Conservation (phyloP, 2,113 vertebrate species). For the Microtus montanus region DNA sequence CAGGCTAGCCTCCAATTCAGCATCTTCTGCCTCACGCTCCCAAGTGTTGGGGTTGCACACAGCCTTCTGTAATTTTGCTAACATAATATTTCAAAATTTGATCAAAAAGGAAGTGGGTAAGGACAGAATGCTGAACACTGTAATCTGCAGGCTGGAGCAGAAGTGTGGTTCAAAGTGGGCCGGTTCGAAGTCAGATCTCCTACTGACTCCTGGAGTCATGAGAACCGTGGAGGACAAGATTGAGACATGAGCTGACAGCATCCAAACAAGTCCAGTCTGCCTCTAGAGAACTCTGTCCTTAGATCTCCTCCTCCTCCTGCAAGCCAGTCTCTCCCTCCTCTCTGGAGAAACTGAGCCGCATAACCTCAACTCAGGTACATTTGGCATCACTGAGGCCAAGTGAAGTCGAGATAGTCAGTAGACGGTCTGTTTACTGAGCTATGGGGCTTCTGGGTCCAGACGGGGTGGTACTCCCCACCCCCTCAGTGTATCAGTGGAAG, state of each 20-base stretch:
- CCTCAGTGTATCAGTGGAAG: background rate
- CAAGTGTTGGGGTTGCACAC: background rate
- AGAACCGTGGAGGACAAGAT: background rate
- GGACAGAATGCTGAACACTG: background rate
- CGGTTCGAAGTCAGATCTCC: background rate
- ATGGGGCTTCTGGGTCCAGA: background rate
- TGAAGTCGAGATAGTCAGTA: background rate
- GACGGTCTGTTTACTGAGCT: background rate
- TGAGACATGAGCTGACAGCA: background rate
- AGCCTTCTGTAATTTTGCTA: background rate
- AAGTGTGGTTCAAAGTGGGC: background rate
- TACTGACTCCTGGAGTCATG: background rate
- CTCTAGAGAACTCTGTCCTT: background rate
- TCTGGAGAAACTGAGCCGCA: background rate
- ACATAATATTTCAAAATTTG: constrained; percentile 19
- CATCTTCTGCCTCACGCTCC: background rate
- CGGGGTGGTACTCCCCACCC: background rate
- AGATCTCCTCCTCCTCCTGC: background rate
- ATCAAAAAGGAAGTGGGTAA: background rate
- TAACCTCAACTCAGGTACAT: background rate
- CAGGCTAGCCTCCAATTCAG: background rate
- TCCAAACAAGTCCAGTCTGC: background rate
- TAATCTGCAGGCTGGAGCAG: background rate
- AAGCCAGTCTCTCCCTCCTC: background rate
- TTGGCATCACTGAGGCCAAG: background rate